Evolutionary conservation across 2,888 invertebrate species (phyloP), one percentile per base, ranked within the genome.

Genomic region (Lasioglossum figueresi): DNA sequence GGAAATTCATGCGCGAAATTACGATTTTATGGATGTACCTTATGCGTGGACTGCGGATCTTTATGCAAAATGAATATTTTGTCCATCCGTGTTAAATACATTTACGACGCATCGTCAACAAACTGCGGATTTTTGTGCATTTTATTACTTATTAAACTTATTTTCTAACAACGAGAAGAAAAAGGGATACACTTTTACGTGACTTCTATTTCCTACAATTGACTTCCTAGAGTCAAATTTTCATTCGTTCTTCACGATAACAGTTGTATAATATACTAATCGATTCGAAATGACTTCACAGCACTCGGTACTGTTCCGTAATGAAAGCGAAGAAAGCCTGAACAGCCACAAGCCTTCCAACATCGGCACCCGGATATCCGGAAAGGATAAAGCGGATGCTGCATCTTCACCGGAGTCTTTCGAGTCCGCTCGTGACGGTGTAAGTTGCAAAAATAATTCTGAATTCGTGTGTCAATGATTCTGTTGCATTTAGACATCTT

Each of bases 371-470:
- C 95, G 92, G 82, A 86, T 93, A 90, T 96, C 86, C 91, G 94
- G 85, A 90, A 92, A 94, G 94, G 91, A 95, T 94, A 92, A 96
- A 92, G 94, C 91, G 90, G 95, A 91, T 85, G 95, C 89, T 92
- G 97, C 98, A 87, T 98, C 98, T 90, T 98, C 98, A 27, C 98
- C 98, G 0, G 99, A 99, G 94, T 99, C 99, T 86, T 99, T 99
- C 95, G 98, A 99, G 76, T 99, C 99, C 2, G 99, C 99, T 0
- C 97, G 98, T 93, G 99, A 99, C 95, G 97, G 98, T 95, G 98
- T 97, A 92, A 92, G 92, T 87, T 48, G 31, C 2, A 63, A 19
- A 19, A 14, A 63, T 0, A 31, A 31, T 63, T 8, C 16, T 31
- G 16, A 19, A 31, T 19, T 63, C 16, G 2, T 1, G 16, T 31